Percentiles rank a stretch among this genome's conserved stretches.
Conservation (phyloP, 2,888 invertebrate species). For the Amphipyra berbera region DNA sequence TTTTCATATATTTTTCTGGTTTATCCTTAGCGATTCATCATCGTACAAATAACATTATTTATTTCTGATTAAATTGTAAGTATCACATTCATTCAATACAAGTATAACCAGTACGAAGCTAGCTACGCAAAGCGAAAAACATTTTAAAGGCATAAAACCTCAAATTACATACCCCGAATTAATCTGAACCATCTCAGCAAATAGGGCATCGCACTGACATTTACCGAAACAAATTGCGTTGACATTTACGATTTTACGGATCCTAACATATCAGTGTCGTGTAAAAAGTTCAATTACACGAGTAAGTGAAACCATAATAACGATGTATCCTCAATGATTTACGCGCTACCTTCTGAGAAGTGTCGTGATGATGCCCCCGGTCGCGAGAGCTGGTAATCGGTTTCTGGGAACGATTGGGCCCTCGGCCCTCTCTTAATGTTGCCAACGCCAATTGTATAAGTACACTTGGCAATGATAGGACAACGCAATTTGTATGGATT, state of each 20-base stretch:
- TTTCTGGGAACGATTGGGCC: conserved; percentile 54
- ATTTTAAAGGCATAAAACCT: not conserved
- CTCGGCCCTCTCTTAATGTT: conserved; percentile 40
- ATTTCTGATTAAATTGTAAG: no score
- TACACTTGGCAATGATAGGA: conserved; percentile 39
- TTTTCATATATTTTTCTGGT: no score
- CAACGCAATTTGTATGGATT: conserved; percentile 39
- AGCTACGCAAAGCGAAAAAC: not conserved
- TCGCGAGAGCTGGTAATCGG: conserved; percentile 53
- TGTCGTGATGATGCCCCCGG: conserved; percentile 55
- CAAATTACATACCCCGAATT: conserved; percentile 2
- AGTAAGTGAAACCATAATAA: conserved; percentile 49
- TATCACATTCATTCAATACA: no score
- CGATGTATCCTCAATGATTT: conserved; percentile 49
- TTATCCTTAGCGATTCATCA: no score
- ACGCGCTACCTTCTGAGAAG: conserved; percentile 47
- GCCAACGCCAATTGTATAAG: conserved; percentile 12
- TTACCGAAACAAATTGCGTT: conserved; percentile 44
- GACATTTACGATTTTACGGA: conserved; percentile 48
- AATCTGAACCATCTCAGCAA: conserved; percentile 10
- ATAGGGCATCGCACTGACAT: conserved; percentile 39
- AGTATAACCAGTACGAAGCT: no score
- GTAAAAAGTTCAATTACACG: conserved; percentile 56
- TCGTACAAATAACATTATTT: no score
- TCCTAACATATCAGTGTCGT: conserved; percentile 43